Evolutionary conservation across 2,113 vertebrate genomes (phyloP), one percentile per base, ranked within the genome.

Genomic region (Hemiprocne comata): DNA sequence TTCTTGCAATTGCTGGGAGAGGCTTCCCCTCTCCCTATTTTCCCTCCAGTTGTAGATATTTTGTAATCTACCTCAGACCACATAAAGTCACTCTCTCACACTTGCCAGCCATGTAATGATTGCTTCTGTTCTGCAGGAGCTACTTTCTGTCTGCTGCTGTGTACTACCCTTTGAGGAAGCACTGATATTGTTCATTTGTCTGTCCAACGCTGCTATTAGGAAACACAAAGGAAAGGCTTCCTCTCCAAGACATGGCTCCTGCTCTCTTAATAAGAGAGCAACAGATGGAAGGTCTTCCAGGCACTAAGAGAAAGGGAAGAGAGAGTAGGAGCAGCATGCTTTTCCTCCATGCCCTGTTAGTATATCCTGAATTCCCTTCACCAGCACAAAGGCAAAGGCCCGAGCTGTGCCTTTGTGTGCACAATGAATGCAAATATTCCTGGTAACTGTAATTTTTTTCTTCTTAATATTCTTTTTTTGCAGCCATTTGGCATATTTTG

Each of bases 91-190:
- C 40, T 34, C 62, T 87, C 90, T 87, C 38, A 29, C 74, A 60
- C 76, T 73, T 74, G 15, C 54, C 0, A 0, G 21, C 69, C 66
- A 62, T n/a, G 0, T 69, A 71, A 72, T 42, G 77, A 73, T 58
- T 55, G 66, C 25, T 87, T 79, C 78, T 94, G 77, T 62, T 93
- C 66, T 55, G 74, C 81, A 79, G 87, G 67, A 95, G 74, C 87
- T 85, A 11, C 81, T 69, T 92, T 69, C 84, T 87, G 2, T 87
- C 71, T 53, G 28, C 54, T 53, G 60, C 71, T 0, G 2, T 17
- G 9, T 38, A 79, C 81, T 85, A 0, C 60, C 46, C n/a, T 80
- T 72, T 0, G 3, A 73, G 90, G 64, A 57, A 69, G 71, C 70
- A 90, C 46, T 65, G 71, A 48, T 86, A 57, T 20, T 64, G 74